These are phyloP conservation scores for Thunnus albacares DNA, from an alignment of 2,797 vertebrate species.

Conservation along the genomic window DNA sequence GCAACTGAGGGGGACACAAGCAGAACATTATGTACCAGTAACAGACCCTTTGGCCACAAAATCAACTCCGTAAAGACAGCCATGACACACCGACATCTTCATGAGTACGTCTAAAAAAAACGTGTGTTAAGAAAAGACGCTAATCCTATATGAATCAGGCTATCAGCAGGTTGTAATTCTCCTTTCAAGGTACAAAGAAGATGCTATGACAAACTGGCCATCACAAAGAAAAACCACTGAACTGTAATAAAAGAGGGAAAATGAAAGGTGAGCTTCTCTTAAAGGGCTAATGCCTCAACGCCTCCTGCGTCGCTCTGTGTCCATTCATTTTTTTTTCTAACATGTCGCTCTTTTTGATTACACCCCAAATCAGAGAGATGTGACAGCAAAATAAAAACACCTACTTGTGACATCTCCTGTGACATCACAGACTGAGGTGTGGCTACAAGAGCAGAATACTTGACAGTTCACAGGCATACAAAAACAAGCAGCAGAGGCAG, in stretches of 20 bases:
- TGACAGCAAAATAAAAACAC: background rate
- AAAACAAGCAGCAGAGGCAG: background rate
- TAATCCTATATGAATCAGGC: background rate
- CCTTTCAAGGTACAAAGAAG: background rate
- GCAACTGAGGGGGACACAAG: constrained; percentile 2
- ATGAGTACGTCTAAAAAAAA: background rate
- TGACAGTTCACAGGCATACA: background rate
- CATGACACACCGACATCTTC: constrained; percentile 1
- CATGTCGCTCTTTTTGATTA: background rate
- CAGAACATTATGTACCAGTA: constrained; percentile 56
- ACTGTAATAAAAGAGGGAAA: background rate
- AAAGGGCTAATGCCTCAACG: background rate
- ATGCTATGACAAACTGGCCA: background rate
- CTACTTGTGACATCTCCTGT: background rate
- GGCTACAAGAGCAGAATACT: background rate
- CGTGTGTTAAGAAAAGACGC: background rate
- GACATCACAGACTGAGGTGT: background rate
- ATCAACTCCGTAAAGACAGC: background rate
- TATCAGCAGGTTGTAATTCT: background rate
- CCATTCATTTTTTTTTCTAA: background rate
- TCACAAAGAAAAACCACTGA: background rate
- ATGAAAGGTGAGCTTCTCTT: constrained; percentile 16
- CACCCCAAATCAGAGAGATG: background rate
- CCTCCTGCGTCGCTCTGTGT: background rate
- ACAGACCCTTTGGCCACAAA: constrained; percentile 4